Evolutionary conservation across 2,888 invertebrate species (phyloP).

Genomic region (Caenorhabditis macrosperma): DNA sequence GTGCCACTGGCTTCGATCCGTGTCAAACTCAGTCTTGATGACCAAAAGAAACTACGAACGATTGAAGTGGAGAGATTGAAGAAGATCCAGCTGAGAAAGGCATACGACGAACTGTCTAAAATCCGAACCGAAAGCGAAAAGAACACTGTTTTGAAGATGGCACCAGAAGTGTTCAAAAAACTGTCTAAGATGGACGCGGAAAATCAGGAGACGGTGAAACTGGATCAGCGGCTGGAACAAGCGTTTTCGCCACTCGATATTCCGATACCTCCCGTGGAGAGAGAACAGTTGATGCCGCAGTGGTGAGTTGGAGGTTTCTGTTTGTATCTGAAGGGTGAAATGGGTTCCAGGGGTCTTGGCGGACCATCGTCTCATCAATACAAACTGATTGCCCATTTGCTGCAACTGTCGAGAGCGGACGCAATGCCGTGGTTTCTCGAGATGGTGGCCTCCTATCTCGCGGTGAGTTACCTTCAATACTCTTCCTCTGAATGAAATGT

Average conservation of each 20-base stretch:
- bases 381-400: not conserved
- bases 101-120: not conserved
- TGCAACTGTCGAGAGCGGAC: slow-evolving; percentile 4
- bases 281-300: slow-evolving; percentile 5
- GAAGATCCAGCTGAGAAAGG: not conserved
- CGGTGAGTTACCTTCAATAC: not conserved
- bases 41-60: not conserved
- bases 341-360: slow-evolving; percentile 2
- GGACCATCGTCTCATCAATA: slow-evolving; percentile 21
- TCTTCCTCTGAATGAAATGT: not conserved
- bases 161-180: not conserved
- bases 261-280: not conserved
- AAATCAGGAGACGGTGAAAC: no score
- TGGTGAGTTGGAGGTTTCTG: slow-evolving; percentile 1
- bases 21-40: not conserved
- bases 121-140: not conserved
- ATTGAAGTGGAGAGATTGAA: slow-evolving; percentile 1
- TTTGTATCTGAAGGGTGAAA: not conserved
- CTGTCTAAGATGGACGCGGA: not conserved
- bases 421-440: slow-evolving; percentile 1
- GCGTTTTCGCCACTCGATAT: not conserved
- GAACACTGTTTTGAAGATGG: not conserved
- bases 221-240: not conserved
- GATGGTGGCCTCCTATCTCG: slow-evolving; percentile 8
- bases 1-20: not conserved